Conservation (phyloP, 2,113 vertebrate species). For the Colistium nudipinnis region DNA sequence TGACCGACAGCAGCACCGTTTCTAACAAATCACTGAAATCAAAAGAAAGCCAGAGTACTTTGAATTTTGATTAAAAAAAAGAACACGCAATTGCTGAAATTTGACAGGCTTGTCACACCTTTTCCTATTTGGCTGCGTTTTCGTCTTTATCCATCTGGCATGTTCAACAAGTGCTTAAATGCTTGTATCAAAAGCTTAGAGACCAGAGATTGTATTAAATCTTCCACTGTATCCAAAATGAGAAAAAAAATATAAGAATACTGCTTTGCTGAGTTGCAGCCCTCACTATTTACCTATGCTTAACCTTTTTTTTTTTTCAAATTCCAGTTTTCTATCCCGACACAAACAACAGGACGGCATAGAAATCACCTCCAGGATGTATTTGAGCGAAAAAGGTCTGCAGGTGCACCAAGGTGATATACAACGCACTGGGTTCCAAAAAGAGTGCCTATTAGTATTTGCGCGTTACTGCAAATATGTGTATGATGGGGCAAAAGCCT, state of each 20-base stretch:
- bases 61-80: neutral
- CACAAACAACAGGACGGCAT: conserved; percentile 17
- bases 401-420: neutral
- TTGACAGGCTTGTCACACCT: neutral
- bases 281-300: conserved; percentile 35
- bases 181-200: conserved; percentile 10
- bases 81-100: neutral
- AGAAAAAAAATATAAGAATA: conserved; percentile 26
- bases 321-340: conserved; percentile 35
- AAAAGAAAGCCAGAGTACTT: neutral
- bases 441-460: neutral
- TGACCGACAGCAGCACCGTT: conserved; percentile 35
- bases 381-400: conserved; percentile 22
- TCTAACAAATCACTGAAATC: neutral
- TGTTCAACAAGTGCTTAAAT: neutral
- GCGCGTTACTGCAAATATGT: neutral
- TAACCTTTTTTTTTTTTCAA: conserved; percentile 41
- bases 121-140: conserved; percentile 7
- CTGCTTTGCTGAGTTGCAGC: conserved; percentile 1
- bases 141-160: neutral
- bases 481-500: conserved; percentile 53
- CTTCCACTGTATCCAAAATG: neutral
- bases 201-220: conserved; percentile 9
- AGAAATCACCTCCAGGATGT: conserved; percentile 40
- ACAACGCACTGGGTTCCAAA: neutral